These are phyloP conservation scores for Mionectes olivaceus DNA, from an alignment of 2,797 vertebrate genomes.

Conservation along the genomic window DNA sequence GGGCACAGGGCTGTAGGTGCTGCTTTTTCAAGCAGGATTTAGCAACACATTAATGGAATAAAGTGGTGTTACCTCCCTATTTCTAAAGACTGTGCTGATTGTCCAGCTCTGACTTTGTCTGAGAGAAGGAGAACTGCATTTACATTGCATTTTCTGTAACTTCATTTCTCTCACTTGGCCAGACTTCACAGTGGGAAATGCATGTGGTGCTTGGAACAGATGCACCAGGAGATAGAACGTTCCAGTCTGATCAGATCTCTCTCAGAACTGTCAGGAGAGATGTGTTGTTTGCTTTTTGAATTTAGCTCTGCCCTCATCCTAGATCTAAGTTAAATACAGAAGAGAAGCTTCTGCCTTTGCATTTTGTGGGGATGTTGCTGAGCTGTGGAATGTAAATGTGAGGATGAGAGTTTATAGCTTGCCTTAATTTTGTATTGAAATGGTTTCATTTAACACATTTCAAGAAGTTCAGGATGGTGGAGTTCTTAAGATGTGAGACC, in stretches of 20 bases:
- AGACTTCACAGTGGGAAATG: neutral
- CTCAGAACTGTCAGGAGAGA: slow-evolving; percentile 1
- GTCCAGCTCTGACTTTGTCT: neutral
- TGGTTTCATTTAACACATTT: neutral
- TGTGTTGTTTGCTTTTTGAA: neutral
- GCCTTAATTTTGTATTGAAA: neutral
- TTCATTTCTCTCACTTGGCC: neutral
- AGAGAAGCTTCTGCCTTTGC: neutral
- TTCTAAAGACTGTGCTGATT: neutral
- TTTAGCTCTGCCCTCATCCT: neutral
- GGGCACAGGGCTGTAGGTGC: neutral
- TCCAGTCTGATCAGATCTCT: neutral
- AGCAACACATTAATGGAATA: neutral
- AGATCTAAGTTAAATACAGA: neutral
- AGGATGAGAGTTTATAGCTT: neutral
- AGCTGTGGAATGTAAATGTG: neutral
- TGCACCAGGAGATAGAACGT: neutral
- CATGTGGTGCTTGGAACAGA: neutral
- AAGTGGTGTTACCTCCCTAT: neutral
- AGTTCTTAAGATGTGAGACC: neutral
- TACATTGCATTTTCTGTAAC: neutral
- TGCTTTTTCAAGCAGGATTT: neutral
- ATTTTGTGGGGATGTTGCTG: neutral
- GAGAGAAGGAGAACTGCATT: neutral
- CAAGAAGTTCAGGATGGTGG: neutral